These are phyloP conservation scores for Pachliopta kotzebuea DNA, from an alignment of 2,888 invertebrate genomes.

Conservation along the genomic window DNA sequence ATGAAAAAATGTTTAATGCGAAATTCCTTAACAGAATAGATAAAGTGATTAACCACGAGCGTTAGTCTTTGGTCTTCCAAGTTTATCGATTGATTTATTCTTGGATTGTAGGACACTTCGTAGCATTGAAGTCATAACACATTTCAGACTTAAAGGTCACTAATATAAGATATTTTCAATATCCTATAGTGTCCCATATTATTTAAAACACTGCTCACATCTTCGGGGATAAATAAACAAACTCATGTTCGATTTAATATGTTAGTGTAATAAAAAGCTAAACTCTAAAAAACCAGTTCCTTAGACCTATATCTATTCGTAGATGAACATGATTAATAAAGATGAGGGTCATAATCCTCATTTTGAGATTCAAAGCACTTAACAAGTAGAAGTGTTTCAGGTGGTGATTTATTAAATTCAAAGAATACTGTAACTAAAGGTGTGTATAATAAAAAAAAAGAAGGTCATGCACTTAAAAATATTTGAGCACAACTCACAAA, in stretches of 20 bases:
- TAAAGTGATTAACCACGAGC: slow-evolving; percentile 23
- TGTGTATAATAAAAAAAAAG: slow-evolving; percentile 19
- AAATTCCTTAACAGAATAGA: slow-evolving; percentile 7
- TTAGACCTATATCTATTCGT: no score
- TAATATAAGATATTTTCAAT: slow-evolving; percentile 7
- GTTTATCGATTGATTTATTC: slow-evolving; percentile 41
- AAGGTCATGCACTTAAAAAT: slow-evolving; percentile 1
- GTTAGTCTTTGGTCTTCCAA: slow-evolving; percentile 20
- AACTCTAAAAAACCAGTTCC: background rate
- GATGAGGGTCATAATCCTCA: background rate
- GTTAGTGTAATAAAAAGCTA: background rate
- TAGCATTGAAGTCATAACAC: slow-evolving; percentile 35
- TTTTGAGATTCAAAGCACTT: slow-evolving; percentile 1
- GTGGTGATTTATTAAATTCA: slow-evolving; percentile 21
- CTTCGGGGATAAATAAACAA: background rate
- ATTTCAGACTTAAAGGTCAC: slow-evolving; percentile 26
- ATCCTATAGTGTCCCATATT: background rate
- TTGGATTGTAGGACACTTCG: slow-evolving; percentile 36
- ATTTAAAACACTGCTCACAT: background rate
- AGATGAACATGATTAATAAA: no score
- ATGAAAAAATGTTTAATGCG: no score
- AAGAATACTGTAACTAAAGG: slow-evolving; percentile 19
- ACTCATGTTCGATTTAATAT: background rate
- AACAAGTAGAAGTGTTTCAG: slow-evolving; percentile 24
- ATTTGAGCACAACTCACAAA: slow-evolving; percentile 6